Percentiles rank a stretch among this genome's conserved stretches.
Evolutionary conservation across 2,797 vertebrate genomes (phyloP).

Genomic region (Onychomys torridus): DNA sequence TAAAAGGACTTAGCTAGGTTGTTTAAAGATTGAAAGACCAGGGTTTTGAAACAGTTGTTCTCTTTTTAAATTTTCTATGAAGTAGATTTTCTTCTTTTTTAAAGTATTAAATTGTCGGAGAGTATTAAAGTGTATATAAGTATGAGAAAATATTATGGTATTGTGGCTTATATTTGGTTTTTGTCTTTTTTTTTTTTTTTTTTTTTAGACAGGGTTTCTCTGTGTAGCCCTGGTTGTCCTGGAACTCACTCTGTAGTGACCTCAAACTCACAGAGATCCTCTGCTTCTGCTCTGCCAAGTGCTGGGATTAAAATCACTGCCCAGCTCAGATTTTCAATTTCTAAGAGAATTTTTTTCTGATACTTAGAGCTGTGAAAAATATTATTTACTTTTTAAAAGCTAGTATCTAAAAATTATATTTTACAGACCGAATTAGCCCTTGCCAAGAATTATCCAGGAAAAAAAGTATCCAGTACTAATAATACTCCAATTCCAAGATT

Average conservation of each 20-base stretch:
- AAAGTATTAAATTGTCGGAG: conserved; percentile 30
- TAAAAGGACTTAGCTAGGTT: conserved; percentile 58
- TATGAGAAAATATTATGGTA: conserved; percentile 58
- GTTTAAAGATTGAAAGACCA: conserved; percentile 49
- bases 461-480: conserved; percentile 88
- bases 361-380: conserved; percentile 63
- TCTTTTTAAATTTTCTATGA: conserved; percentile 49
- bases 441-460: conserved; percentile 90
- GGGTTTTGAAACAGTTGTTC: conserved; percentile 20
- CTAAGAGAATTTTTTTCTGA: conserved; percentile 38
- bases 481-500: conserved; percentile 89
- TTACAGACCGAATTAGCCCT: conserved; percentile 93
- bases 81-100: conserved; percentile 28
- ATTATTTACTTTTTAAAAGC: conserved; percentile 63
- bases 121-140: conserved; percentile 36
- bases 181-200: background rate
- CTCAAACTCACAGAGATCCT: background rate
- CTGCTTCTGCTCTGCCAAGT: background rate
- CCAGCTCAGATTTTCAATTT: background rate
- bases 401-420: conserved; percentile 77
- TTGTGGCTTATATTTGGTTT: conserved; percentile 55
- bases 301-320: background rate
- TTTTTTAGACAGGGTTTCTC: background rate
- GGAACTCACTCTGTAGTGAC: background rate
- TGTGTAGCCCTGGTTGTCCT: background rate